Base-by-base conservation (phyloP, 2,113 vertebrate species). In the Martes martes region DNA sequence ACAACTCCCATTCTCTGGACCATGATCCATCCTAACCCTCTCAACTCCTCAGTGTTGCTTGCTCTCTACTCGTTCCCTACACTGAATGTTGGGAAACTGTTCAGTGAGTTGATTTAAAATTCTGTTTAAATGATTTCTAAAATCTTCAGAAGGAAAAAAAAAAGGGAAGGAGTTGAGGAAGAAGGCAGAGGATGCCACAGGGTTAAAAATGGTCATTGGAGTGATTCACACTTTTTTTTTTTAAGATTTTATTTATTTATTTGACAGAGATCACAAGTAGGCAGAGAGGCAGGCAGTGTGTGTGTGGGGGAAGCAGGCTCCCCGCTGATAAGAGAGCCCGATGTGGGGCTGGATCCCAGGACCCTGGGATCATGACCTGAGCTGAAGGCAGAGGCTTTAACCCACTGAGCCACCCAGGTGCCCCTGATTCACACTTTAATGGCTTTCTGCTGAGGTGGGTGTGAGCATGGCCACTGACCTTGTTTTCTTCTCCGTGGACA, bases 61-160 rank as follows among this genome's bases (percentile, higher is more conserved):
- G 24, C 52, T 86, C 45, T 42, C 36, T 42, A 26, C 11, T 39
- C 26, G 18, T 93, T 91, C 39, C 47, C 7, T 50, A 36, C 36
- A 13, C 28, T 86, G 86, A 85, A 33, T 87, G 59, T 59, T 88
- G 81, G 31, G 59, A 95, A 95, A 36, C 11, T 26, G 57, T 93
- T 88, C 57, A 82, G 10, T 59, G 61, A 91, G 13, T 52, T 83
- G 61, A 84, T 59, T 69, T 86, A 69, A 91, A 79, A 50, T 96
- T 81, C 18, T 82, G 88, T 59, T 84, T 71, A 65, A 67, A 45
- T 88, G 23, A 57, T 94, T 96, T 96, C 65, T 47, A 80, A 95
- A 92, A 63, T 83, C 74, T 74, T 93, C 42, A 91, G 86, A 95
- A 93, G 74, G 36, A 65, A 63, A 69, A 69, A 42, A 42, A 74